Evolutionary conservation across 1,140 invertebrate species (phyloP), one percentile per base, ranked within the genome.

Genomic region (Drosophila littoralis): DNA sequence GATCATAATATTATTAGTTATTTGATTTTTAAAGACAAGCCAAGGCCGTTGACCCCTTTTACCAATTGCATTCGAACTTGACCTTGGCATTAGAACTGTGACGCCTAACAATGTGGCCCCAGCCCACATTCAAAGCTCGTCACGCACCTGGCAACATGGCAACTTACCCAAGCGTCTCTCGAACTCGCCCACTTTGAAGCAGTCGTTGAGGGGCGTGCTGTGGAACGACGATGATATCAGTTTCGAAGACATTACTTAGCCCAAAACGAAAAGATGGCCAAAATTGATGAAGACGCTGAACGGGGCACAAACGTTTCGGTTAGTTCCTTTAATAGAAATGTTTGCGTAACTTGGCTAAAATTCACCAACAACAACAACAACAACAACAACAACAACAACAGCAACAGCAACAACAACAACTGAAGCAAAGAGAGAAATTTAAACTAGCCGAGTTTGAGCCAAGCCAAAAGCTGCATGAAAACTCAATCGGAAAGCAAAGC

Each of bases 111-210:
- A 40, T 60, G 46, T 59, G 55, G 35, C n/a, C 43, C 8, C 8
- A 28, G 43, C 68, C 40, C 45, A 51, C 36, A 38, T 15, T 9
- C 28, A 57, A 46, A 38, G 46, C 61, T 65, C 12, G 50, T 64
- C 50, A 38, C 48, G 36, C 38, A 45, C 33, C 5, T 15, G 35
- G 1, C 12, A 8, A 7, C 9, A 46, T 73, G 22, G 36, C n/a
- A n/a, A 91, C 90, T 91, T 91, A 91, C 90, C 90, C 64, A 91
- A 75, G 77, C 90, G 90, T 83, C 90, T 75, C 82, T 91, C 90
- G 68, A 91, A 91, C 57, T 57, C 90, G 90, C 90, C 90, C 77
- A 91, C 90, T 80, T 91, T 91, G 57, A 91, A 91, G 61, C 81
- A 89, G 67, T 91, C 90, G 63, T 78, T 91, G 45, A 89, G 85